These are phyloP conservation scores for Bimastos eiseni DNA, from an alignment of 2,888 invertebrate genomes.

Conservation along the genomic window DNA sequence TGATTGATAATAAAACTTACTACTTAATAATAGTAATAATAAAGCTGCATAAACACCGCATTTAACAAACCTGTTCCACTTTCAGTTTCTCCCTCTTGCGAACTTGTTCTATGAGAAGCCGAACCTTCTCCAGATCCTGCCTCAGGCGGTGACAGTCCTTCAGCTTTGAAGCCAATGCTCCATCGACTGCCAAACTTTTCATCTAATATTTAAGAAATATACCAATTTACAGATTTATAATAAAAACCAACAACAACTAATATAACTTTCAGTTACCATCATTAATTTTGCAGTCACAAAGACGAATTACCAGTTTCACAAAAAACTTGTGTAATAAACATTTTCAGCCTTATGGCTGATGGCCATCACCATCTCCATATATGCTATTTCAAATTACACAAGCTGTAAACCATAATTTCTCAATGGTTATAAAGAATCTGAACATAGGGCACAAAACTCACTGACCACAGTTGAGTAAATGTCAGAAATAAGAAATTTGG, in stretches of 20 bases:
- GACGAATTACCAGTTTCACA: not conserved
- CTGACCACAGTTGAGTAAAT: too few species aligned
- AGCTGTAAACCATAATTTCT: not conserved
- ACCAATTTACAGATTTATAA: not conserved
- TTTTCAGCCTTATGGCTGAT: not conserved
- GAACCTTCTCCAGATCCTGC: constrained; percentile 89
- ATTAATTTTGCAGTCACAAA: not conserved
- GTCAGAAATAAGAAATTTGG: too few species aligned
- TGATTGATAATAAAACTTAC: too few species aligned
- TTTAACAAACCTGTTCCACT: constrained; percentile 67
- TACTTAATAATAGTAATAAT: too few species aligned
- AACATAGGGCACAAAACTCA: too few species aligned
- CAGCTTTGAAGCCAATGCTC: constrained; percentile 21
- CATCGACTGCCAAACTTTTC: constrained; percentile 17
- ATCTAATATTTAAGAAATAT: not conserved
- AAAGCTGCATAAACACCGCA: too few species aligned
- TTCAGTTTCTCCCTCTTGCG: constrained; percentile 94
- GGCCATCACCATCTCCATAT: not conserved
- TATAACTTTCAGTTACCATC: not conserved
- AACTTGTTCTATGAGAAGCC: constrained; percentile 88
- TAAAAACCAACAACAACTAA: not conserved
- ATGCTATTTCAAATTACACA: not conserved
- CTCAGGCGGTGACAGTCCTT: constrained; percentile 66
- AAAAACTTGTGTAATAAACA: not conserved
- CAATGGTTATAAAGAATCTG: too few species aligned